Evolutionary conservation across 2,888 invertebrate species (phyloP).

Genomic region (Therioaphis trifolii): DNA sequence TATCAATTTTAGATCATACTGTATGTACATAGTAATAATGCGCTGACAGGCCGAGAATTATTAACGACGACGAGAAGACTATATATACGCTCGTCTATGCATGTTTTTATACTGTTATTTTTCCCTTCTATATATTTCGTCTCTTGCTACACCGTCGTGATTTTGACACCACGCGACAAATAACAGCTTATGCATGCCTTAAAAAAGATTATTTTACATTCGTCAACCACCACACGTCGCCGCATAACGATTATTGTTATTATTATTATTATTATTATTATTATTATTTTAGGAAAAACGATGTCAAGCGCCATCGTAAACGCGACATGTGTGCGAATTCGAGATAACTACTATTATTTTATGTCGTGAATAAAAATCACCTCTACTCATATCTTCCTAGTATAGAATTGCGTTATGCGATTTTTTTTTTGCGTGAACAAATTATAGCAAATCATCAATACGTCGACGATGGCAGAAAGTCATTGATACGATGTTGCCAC

Average conservation of each 20-base stretch:
- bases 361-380: constrained; percentile 26
- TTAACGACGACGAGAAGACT: constrained; percentile 26
- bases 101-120: constrained; percentile 13
- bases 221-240: constrained; percentile 46
- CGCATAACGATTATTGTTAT: constrained; percentile 43
- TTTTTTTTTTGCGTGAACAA: no score
- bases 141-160: background rate
- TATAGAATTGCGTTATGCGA: no score
- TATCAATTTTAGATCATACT: background rate
- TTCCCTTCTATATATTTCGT: background rate
- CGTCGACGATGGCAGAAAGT: no score
- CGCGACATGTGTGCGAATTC: constrained; percentile 33
- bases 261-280: constrained; percentile 47
- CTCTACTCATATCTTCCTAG: background rate
- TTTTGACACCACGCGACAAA: constrained; percentile 6
- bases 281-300: constrained; percentile 36
- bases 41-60: constrained; percentile 29
- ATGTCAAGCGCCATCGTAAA: background rate
- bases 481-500: no score
- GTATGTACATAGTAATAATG: background rate
- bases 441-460: no score
- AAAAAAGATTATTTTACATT: constrained; percentile 25
- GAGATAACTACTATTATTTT: background rate
- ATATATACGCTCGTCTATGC: background rate
- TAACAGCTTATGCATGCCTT: background rate